These are phyloP conservation scores for Ifrita kowaldi DNA, from an alignment of 2,113 vertebrate genomes.

Conservation along the genomic window DNA sequence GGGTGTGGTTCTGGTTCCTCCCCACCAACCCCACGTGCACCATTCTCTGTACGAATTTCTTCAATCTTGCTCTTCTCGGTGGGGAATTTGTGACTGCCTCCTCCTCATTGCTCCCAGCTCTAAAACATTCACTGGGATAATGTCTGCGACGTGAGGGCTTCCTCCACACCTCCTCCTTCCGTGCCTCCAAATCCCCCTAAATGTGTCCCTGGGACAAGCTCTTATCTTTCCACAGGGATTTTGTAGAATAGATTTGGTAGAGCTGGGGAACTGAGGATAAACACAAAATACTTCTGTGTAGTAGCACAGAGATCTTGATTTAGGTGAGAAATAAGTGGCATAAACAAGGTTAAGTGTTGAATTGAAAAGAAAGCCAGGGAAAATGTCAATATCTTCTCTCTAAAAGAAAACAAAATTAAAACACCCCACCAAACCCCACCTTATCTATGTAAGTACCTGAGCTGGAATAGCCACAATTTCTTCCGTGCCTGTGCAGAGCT, in stretches of 20 bases:
- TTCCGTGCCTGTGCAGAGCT: background rate
- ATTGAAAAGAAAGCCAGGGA: background rate
- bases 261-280: background rate
- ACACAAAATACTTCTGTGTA: background rate
- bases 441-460: background rate
- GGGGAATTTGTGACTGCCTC: background rate
- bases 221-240: accelerated
- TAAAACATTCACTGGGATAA: background rate
- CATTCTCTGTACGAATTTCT: accelerated
- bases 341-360: background rate
- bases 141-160: background rate
- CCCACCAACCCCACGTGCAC: accelerated
- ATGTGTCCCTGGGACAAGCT: background rate
- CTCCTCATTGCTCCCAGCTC: background rate
- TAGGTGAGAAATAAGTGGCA: background rate
- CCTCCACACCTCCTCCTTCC: background rate
- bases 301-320: background rate
- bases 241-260: background rate
- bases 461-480: background rate
- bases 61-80: background rate
- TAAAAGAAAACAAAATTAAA: background rate
- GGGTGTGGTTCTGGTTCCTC: background rate
- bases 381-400: background rate
- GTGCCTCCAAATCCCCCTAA: background rate
- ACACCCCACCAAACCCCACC: background rate